Conservation (phyloP, 2,888 invertebrate species). For the Hypomecis punctinalis region DNA sequence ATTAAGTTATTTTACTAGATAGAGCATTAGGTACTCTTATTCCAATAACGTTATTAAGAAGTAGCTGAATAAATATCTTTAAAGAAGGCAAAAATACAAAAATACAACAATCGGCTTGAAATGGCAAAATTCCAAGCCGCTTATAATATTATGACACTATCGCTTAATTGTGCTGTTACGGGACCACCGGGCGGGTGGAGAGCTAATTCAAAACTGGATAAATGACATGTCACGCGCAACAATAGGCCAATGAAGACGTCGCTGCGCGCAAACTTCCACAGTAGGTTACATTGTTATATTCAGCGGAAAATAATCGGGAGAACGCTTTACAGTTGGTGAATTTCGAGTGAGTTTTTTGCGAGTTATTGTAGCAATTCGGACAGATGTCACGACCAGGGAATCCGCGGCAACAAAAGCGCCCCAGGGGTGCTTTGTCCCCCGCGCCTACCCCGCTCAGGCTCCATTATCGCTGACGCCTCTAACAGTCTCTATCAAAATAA, state of each 20-base stretch:
- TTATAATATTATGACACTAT: constrained; percentile 76
- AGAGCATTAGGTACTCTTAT: no score
- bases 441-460: constrained; percentile 67
- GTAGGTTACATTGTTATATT: constrained; percentile 65
- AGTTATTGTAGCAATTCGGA: constrained; percentile 82
- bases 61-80: no score
- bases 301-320: constrained; percentile 71
- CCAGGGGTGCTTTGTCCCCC: constrained; percentile 79
- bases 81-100: background rate
- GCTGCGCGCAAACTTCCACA: constrained; percentile 51
- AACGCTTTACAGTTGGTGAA: constrained; percentile 73
- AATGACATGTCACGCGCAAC: constrained; percentile 76
- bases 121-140: constrained; percentile 61
- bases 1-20: no score
- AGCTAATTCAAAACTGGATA: constrained; percentile 68
- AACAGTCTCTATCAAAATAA: constrained; percentile 78
- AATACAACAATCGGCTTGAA: constrained; percentile 50
- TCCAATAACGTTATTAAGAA: no score
- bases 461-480: constrained; percentile 82
- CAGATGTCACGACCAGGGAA: constrained; percentile 83
- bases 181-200: constrained; percentile 70
- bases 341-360: constrained; percentile 80
- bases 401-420: constrained; percentile 77
- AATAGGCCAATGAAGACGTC: constrained; percentile 76
- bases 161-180: constrained; percentile 39